These are phyloP conservation scores for Myzus persicae DNA, from an alignment of 1,140 invertebrate genomes.

Conservation along the genomic window DNA sequence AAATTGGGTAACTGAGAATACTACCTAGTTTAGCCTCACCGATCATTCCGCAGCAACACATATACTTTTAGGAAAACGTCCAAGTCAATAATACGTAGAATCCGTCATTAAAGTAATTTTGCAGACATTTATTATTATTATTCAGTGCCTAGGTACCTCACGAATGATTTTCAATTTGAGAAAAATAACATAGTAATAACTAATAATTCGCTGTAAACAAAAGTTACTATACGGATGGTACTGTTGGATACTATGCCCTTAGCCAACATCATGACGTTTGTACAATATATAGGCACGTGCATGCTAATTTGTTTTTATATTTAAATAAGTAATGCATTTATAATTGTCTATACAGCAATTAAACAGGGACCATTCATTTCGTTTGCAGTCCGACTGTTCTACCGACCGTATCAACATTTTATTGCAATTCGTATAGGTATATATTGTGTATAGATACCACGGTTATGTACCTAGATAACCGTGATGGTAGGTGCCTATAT, in stretches of 20 bases:
- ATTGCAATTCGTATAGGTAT: neutral
- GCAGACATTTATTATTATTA: neutral
- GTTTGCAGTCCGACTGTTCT: neutral
- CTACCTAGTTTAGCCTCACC: neutral
- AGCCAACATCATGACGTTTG: neutral
- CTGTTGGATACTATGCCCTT: neutral
- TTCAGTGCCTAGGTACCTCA: neutral
- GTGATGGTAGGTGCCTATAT: neutral
- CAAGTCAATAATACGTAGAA: neutral
- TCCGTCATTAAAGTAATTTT: neutral
- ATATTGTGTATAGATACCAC: neutral
- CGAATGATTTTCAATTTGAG: neutral
- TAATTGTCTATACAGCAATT: neutral
- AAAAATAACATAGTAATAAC: neutral
- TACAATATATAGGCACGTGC: neutral
- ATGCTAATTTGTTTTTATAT: neutral
- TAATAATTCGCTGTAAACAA: neutral
- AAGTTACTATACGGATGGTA: neutral
- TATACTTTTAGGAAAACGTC: neutral
- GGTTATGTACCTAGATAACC: neutral
- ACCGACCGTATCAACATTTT: neutral
- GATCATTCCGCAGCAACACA: neutral
- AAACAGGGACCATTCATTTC: neutral
- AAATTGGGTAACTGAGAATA: neutral
- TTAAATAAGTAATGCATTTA: neutral